Percentiles rank a stretch among this genome's conserved stretches.
These are phyloP conservation scores for Aplidium turbinatum DNA, from an alignment of 23 tunicate species.

Conservation along the genomic window DNA sequence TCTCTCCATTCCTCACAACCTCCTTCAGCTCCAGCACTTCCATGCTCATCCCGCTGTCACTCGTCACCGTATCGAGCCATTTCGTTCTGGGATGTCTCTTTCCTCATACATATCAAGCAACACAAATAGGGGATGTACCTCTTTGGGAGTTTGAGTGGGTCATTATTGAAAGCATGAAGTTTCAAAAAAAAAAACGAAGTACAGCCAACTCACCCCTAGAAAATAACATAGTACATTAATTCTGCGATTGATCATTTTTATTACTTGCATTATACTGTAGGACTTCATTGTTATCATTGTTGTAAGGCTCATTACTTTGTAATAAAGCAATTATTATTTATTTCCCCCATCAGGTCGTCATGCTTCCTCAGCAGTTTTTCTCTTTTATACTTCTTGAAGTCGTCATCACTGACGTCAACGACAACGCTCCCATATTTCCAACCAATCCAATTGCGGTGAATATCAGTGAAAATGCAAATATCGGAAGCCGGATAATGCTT, in stretches of 20 bases:
- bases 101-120: no score
- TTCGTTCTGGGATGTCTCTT: no score
- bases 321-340: not conserved
- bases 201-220: no score
- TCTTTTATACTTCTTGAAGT: constrained; percentile 13
- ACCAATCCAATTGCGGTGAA: not conserved
- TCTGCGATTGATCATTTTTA: no score
- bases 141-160: not conserved
- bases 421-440: constrained; percentile 27
- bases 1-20: no score
- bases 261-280: no score
- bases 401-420: constrained; percentile 22
- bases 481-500: not conserved
- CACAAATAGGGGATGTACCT: no score
- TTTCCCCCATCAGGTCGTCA: constrained; percentile 35
- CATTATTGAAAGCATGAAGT: not conserved
- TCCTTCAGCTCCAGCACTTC: no score
- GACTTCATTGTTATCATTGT: not conserved
- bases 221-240: not conserved
- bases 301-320: not conserved
- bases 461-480: not conserved
- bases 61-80: no score
- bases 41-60: no score
- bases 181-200: not conserved
- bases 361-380: constrained; percentile 37